Conservation (phyloP, 2,888 invertebrate species). For the Endomychus coccineus region DNA sequence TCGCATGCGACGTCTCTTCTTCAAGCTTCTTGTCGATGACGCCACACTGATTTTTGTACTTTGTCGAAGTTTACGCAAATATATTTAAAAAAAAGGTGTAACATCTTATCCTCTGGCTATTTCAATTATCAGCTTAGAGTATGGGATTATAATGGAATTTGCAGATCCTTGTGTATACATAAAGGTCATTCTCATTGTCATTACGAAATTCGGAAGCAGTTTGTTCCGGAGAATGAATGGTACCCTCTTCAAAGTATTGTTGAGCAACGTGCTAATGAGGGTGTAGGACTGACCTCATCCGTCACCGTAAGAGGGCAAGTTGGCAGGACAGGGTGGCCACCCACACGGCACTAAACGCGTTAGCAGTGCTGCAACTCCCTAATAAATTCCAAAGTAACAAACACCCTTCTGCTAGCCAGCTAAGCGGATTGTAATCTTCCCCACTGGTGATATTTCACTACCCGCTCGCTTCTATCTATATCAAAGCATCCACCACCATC, state of each 20-base stretch:
- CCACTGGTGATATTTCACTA: constrained; percentile 42
- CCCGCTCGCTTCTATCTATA: constrained; percentile 33
- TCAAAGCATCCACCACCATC: constrained; percentile 24
- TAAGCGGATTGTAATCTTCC: constrained; percentile 43
- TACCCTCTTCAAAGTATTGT: constrained; percentile 27
- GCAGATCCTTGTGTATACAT: too few species aligned
- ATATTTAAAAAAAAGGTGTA: too few species aligned
- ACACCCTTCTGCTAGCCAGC: constrained; percentile 34
- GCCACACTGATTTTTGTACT: too few species aligned
- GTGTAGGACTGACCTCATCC: constrained; percentile 36
- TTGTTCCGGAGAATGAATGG: too few species aligned
- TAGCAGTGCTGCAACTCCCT: constrained; percentile 32
- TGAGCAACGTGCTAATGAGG: constrained; percentile 40
- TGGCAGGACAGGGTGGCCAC: constrained; percentile 31
- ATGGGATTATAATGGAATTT: too few species aligned
- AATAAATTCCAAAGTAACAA: constrained; percentile 41
- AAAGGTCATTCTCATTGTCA: too few species aligned
- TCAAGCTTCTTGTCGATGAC: too few species aligned
- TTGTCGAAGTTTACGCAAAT: too few species aligned
- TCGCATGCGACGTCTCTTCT: too few species aligned
- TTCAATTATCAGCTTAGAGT: too few species aligned
- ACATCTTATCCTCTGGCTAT: too few species aligned
- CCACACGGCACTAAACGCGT: constrained; percentile 41
- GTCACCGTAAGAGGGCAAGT: constrained; percentile 32
- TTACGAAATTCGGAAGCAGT: too few species aligned